Base-by-base conservation (phyloP, 1,140 invertebrate species). In the Bradynema listronoti region DNA sequence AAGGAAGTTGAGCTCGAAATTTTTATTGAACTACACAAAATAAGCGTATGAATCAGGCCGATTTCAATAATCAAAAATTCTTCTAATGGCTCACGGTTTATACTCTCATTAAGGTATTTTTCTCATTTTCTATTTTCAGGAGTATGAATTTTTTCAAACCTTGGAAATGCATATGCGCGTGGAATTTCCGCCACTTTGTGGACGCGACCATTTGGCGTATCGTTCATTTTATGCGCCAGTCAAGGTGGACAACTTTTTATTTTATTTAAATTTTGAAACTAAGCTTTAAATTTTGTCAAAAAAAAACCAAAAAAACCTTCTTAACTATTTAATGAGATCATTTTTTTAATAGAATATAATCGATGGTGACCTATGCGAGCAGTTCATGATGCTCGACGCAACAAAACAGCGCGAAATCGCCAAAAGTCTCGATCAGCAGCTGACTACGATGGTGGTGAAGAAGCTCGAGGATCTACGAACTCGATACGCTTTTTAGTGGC, bases 111-210 rank as follows among this genome's bases (percentile, higher is more conserved):
- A n/a, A n/a, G n/a, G 1, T 45, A 42, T 52, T 68, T 9, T 11
- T 39, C 19, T 60, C 19, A 53, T 25, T 24, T 47, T 59, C 61
- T 58, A 72, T n/a, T 79, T 81, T 2, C 61, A 83, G 82, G 93
- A 98, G 79, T 91, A 93, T 69, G 93, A 98, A 77, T 97, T 98
- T 76, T 98, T 99, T 81, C 93, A 97, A 79, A 90, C 97, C 82
- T 80, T 99, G 51, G 95, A 99, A 79, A 98, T 99, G 94, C 92
- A 99, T 78, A 93, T 99, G 91, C 82, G 95, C 41, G 90, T 89
- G 47, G 93, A 98, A 80, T 89, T 96, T 80, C 85, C 90, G 0
- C 92, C 94, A 0, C 79, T 99, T 0, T 96, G 91, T 82, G 95
- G 95, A 1, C 82, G 94, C 22, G 94, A 99, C 81, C 95, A 99